These are phyloP conservation scores for Phoebastria nigripes DNA, from an alignment of 2,797 vertebrate genomes.

Conservation along the genomic window DNA sequence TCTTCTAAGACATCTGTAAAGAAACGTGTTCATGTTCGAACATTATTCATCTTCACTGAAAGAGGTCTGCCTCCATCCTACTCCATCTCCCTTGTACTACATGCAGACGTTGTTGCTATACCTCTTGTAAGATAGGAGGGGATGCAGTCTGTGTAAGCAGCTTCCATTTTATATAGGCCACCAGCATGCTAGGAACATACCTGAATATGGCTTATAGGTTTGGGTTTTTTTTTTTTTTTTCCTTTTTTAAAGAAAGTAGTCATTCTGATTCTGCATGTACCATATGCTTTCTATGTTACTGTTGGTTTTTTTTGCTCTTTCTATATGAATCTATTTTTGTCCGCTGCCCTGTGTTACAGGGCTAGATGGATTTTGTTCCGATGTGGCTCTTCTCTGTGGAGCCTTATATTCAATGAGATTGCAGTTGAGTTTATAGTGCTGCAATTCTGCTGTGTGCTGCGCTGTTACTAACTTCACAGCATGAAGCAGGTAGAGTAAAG, in stretches of 20 bases:
- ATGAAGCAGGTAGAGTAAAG: background rate
- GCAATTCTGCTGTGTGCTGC: background rate
- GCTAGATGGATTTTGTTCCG: background rate
- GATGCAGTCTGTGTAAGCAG: background rate
- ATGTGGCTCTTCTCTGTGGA: background rate
- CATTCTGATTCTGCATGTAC: background rate
- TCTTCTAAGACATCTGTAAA: background rate
- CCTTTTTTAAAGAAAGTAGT: background rate
- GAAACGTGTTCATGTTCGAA: background rate
- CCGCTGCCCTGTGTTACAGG: background rate
- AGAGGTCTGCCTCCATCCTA: background rate
- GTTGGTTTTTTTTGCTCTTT: background rate
- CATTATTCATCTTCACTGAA: background rate
- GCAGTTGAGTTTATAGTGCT: background rate
- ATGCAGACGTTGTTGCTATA: background rate
- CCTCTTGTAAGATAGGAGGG: background rate
- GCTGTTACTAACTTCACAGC: background rate
- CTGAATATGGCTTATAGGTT: background rate
- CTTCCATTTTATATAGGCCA: background rate
- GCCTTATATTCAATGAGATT: background rate
- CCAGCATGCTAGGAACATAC: background rate
- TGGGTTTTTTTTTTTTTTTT: accelerated
- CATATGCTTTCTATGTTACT: background rate
- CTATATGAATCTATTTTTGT: background rate
- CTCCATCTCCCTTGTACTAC: background rate